Evolutionary conservation across 2,888 invertebrate genomes (phyloP).

Genomic region (Tenthredo distinguenda): DNA sequence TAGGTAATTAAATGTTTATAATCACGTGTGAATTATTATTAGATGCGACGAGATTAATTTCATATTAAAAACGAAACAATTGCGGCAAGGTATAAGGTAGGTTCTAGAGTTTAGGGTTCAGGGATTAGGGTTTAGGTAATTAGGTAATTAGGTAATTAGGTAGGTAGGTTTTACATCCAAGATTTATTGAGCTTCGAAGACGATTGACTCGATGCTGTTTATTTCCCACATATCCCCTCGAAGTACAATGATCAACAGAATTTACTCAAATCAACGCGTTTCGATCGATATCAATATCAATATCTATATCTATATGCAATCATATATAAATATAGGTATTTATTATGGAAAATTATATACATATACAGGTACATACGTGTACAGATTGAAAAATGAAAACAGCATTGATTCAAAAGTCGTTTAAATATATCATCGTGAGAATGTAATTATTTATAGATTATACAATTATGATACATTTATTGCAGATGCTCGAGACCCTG

Average conservation of each 20-base stretch:
- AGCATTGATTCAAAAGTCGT: slow-evolving; percentile 5
- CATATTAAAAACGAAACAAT: slow-evolving; percentile 19
- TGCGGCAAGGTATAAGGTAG: background rate
- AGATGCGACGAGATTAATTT: slow-evolving; percentile 13
- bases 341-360: background rate
- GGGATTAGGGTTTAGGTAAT: background rate
- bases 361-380: background rate
- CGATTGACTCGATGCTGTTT: slow-evolving; percentile 45
- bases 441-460: slow-evolving; percentile 65
- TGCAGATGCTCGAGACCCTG: slow-evolving; percentile 71
- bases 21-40: slow-evolving; percentile 15
- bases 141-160: background rate
- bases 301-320: background rate
- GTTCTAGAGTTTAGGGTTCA: background rate
- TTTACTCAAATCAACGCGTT: background rate
- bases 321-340: background rate
- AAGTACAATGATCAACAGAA: background rate
- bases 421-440: slow-evolving; percentile 29
- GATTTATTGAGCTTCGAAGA: slow-evolving; percentile 64
- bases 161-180: slow-evolving; percentile 69
- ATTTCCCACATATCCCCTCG: background rate
- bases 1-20: background rate
- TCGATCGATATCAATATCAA: background rate
- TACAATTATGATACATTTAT: slow-evolving; percentile 74
- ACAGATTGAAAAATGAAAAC: background rate